A percentile compares a stretch with the other conserved stretches of the same genome.
Evolutionary conservation across 1,140 invertebrate genomes (phyloP).

Genomic region (Anagrus nilaparvatae): DNA sequence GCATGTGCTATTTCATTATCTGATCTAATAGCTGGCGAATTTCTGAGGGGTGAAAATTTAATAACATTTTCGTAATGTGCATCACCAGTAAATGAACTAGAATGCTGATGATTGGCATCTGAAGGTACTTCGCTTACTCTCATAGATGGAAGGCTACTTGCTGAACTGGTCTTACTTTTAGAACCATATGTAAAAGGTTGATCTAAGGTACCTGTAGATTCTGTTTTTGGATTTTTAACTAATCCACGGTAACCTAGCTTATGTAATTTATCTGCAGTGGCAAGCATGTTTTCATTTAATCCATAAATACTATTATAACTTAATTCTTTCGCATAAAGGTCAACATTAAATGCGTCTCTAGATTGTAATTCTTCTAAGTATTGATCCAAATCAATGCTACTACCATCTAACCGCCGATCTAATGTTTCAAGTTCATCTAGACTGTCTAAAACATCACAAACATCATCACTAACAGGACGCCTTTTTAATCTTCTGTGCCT

Average conservation of each 20-base stretch:
- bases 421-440: conserved; percentile 50
- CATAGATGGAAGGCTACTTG: conserved; percentile 37
- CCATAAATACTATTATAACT: conserved; percentile 35
- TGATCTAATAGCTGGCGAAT: conserved; percentile 14
- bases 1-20: neutral
- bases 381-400: conserved; percentile 51
- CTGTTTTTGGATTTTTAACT: neutral
- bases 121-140: conserved; percentile 32
- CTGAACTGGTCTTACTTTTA: conserved; percentile 34
- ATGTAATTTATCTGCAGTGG: conserved; percentile 29
- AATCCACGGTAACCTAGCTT: conserved; percentile 24
- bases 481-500: conserved; percentile 51
- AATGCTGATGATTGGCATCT: conserved; percentile 35
- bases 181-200: conserved; percentile 24
- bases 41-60: conserved; percentile 29
- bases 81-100: conserved; percentile 36
- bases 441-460: conserved; percentile 40
- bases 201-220: conserved; percentile 19
- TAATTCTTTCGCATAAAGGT: conserved; percentile 33
- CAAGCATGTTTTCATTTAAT: conserved; percentile 31
- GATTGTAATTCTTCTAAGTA: conserved; percentile 54
- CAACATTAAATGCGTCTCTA: conserved; percentile 38
- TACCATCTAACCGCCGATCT: conserved; percentile 47
- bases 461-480: conserved; percentile 56
- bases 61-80: conserved; percentile 36